Base-by-base conservation (phyloP, 2,888 invertebrate species). In the Cyclophora albipunctata region DNA sequence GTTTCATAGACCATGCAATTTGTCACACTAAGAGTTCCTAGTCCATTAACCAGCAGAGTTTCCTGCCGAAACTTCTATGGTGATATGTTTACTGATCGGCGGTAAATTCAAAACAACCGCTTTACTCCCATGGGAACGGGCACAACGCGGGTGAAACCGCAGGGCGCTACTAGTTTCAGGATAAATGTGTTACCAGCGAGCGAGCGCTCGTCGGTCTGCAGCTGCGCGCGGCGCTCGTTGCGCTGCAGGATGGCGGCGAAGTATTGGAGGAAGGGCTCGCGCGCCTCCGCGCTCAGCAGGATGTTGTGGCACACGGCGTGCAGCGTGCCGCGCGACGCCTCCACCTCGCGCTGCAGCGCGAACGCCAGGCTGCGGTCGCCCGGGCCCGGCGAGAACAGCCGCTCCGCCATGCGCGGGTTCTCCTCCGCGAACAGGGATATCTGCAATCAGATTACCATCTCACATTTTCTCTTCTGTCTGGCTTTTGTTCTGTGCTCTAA, bases 401-500 rank as follows among this genome's bases (percentile, higher is more conserved):
- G 93, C 65, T 96, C 95, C 0, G 95, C 96, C n/a, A 97, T 92
- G 60, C 95, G 93, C 0, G 95, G 95, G 75, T 96, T 95, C 77
- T 98, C 98, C 73, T 98, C 98, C 41, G 96, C 96, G 78, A 98
- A 97, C 2, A 98, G 91, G 0, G 98, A 98, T 67, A 86, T 81
- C 87, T 88, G 69, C 6, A 42, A 20, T 34, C 1, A 6, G n/a
- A 34, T 40, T 20, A 44, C 35, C 46, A 42, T 48, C 46, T 20
- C 20, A 20, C 20, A 20, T 20, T 20, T 20, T 20, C 20, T 20
- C 20, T 45, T 41, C 7, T 40, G 7, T 7, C 3, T 40, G 40
- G 3, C 3, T 40, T 40, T 40, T 5, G 40, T 40, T 7, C 42
- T 4, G n/a, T 20, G 20, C 20, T 20, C 20, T 1, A 20, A n/a